Base-by-base conservation (phyloP, 2,888 invertebrate species). In the Hirudinaria manillensis region DNA sequence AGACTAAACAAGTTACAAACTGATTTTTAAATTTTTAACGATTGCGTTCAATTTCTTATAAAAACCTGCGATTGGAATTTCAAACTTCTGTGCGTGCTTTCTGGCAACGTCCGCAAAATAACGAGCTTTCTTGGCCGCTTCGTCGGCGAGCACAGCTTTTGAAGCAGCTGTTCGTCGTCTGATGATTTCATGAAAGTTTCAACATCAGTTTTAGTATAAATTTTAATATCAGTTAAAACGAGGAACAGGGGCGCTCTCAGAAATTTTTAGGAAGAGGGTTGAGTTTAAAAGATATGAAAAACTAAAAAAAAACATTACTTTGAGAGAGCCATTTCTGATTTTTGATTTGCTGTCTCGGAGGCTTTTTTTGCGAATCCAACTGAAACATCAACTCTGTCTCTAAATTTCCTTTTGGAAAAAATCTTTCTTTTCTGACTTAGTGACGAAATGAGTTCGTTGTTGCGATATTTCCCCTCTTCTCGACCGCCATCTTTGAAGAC, bases 381-480 rank as follows among this genome's bases (percentile, higher is more conserved):
- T 21, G 73, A 73, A n/a, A 56, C 45, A n/a, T 73, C 73, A 21
- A 73, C 56, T n/a, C 65, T 56, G 34, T 73, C 73, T 65, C 29
- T 61, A 45, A 73, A 65, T 38, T 73, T 73, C 34, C 61, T 73
- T 34, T 36, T 73, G 7, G 73, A 29, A 34, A 73, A 73, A n/a
- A 73, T 51, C 34, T 56, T 61, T 24, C 65, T 51, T 65, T 73
- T 73, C 29, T 73, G 73, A 65, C 29, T 61, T 7, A 73, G 65
- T 36, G 73, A 56, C n/a, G 73, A 53, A n/a, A 73, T 55, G 27
- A 73, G 38, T 65, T 73, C 65, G 45, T 73, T 73, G 61, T 73
- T 55, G 38, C 34, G 65, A 34, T 73, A 73, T 36, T 73, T 73
- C 21, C 73, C 73, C 13, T 73, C 65, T 29, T 73, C 65, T 13